A percentile compares a stretch with the other conserved stretches of the same genome.
Conservation (phyloP, 2,113 vertebrate genomes). For the Sminthopsis crassicaudata region DNA sequence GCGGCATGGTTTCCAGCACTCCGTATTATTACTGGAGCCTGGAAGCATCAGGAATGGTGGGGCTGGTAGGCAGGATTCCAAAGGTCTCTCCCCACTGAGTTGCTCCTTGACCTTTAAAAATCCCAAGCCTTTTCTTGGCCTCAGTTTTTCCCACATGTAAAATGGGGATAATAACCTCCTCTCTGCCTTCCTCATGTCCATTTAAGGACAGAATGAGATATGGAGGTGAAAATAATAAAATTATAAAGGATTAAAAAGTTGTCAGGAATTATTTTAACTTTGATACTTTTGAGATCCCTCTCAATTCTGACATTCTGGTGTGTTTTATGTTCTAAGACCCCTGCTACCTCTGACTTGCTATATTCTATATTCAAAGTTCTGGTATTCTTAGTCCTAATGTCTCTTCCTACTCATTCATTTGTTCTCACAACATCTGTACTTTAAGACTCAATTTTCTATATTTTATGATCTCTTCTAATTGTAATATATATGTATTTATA, state of each 20-base stretch:
- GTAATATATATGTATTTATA: background rate
- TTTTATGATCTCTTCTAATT: background rate
- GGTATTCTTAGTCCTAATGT: background rate
- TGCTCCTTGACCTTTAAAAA: conserved; percentile 1
- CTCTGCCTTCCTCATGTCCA: background rate
- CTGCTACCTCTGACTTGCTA: background rate
- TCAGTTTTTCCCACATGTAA: background rate
- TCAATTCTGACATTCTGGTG: background rate
- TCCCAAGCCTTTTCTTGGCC: conserved; percentile 7
- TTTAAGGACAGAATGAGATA: background rate
- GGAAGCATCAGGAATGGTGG: background rate
- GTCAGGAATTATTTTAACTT: background rate
- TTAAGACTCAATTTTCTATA: background rate
- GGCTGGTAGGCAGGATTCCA: conserved; percentile 16
- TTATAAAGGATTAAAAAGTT: background rate
- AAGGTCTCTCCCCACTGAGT: conserved; percentile 30
- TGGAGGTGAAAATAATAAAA: background rate
- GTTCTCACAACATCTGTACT: background rate
- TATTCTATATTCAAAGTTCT: background rate
- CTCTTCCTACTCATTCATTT: background rate
- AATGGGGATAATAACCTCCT: background rate
- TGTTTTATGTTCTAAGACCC: background rate
- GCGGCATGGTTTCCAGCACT: conserved; percentile 16
- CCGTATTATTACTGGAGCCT: background rate
- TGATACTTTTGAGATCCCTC: background rate